A percentile compares a stretch with the other conserved stretches of the same genome.
Conservation (phyloP, 2,113 vertebrate genomes). For the Nyctereutes procyonoides region DNA sequence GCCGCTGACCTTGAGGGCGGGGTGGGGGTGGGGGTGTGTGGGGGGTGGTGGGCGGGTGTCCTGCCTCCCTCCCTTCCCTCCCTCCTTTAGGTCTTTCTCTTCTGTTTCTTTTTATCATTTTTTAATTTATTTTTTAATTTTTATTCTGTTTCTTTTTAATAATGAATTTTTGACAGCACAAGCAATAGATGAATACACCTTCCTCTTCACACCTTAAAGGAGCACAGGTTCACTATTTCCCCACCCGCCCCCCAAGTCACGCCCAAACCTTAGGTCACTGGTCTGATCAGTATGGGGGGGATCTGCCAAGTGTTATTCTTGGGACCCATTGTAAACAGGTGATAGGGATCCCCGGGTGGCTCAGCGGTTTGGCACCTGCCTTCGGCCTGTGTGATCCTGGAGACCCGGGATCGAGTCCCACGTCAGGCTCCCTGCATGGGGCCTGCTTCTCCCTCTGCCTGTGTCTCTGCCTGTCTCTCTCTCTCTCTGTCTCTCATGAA, state of each 20-base stretch:
- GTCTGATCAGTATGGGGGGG: background rate
- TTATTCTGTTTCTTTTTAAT: background rate
- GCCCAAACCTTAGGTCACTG: background rate
- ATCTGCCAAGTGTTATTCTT: background rate
- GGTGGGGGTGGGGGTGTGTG: too few relatives aligned
- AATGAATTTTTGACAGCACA: background rate
- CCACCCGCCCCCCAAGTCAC: background rate
- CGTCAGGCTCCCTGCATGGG: too few relatives aligned
- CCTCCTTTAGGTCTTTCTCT: background rate
- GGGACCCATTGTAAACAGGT: background rate
- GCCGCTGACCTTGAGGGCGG: accelerated
- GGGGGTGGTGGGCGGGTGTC: too few relatives aligned
- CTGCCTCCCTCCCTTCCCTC: background rate
- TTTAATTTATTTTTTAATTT: too few relatives aligned
- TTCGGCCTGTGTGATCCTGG: too few relatives aligned
- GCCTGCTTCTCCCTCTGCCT: too few relatives aligned
- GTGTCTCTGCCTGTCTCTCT: too few relatives aligned
- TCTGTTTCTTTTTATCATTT: background rate
- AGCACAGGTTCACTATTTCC: background rate
- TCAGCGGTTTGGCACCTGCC: too few relatives aligned
- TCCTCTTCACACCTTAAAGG: background rate
- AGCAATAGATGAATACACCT: background rate
- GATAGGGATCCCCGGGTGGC: background rate
- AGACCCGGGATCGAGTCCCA: too few relatives aligned
- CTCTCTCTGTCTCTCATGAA: too few relatives aligned